Evolutionary conservation across 2,113 vertebrate genomes (phyloP), one percentile per base, ranked within the genome.

Genomic region (Grus americana): DNA sequence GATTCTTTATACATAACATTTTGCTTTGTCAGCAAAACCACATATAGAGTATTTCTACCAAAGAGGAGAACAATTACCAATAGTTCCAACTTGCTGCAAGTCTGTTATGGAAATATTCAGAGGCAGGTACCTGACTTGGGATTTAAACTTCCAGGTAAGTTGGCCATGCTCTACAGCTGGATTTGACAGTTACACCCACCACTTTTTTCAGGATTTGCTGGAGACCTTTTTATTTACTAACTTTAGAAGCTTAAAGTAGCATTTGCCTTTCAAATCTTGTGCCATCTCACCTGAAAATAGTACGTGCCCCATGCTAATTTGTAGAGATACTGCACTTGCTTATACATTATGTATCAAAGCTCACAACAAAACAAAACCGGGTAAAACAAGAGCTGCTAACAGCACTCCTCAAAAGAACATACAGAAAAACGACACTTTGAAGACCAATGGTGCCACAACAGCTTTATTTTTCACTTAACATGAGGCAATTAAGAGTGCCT

Each of bases 391-490:
- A 85, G 17, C 61, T 96, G 59, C 36, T 57, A 88, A 57, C 47
- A 92, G 47, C 12, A 6, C 16, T 61, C 14, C 54, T 70, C 49
- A 79, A 78, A 93, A 95, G 66, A 79, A 94, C 65, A 90, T 54
- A 79, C n/a, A 59, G 0, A 68, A 73, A 95, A 96, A 87, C 27
- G 32, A 92, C 84, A 87, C 87, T 80, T 21, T 49, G 38, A 40
- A 98, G 85, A 95, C 91, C 83, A 96, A 2, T 24, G 89, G 49
- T 96, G 96, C 94, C 72, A 74, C 85, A 97, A 98, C 95, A 98
- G 95, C 95, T 98, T 98, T 98, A 98, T 98, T 98, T 84, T 97
- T 98, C 92, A 98, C 96, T 97, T 97, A 97, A 97, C 94, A 95
- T 91, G 97, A 97, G 97, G 97, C 96, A 97, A 98, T 97, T 97